Percentiles rank a stretch among this genome's conserved stretches.
phyloP scores from a whole-genome alignment of 2,888 invertebrate species.

The Lochmaea capreae region DNA sequence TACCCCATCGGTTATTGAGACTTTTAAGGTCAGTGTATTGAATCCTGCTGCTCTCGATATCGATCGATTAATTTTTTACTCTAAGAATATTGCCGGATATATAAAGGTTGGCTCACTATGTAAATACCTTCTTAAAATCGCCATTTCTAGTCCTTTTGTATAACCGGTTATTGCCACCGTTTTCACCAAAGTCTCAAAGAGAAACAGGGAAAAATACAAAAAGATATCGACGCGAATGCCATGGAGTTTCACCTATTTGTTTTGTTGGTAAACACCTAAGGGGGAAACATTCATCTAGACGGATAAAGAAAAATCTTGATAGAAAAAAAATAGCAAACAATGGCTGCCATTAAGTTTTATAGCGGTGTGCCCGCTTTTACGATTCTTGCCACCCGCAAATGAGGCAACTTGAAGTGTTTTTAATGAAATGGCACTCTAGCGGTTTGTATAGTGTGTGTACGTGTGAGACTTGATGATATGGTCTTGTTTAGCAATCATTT shows the following conservation, averaged over 20 bases:
- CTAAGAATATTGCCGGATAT: not conserved
- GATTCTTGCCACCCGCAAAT: conserved; percentile 33
- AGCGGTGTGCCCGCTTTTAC: conserved; percentile 24
- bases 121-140: conserved; percentile 17
- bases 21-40: not conserved
- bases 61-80: not conserved
- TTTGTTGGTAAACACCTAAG: conserved; percentile 24
- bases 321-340: conserved; percentile 34
- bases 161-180: conserved; percentile 26
- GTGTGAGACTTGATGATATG: not conserved
- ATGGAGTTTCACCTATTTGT: conserved; percentile 33
- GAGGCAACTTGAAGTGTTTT: conserved; percentile 26
- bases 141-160: conserved; percentile 33
- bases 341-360: conserved; percentile 34
- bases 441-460: conserved; percentile 11
- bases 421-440: conserved; percentile 28
- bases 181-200: conserved; percentile 14
- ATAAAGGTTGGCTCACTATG: conserved; percentile 17
- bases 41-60: not conserved
- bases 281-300: conserved; percentile 32
- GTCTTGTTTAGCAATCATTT: not conserved
- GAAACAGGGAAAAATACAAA: conserved; percentile 24
- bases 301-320: conserved; percentile 36
- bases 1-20: not conserved
- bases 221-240: conserved; percentile 31